A percentile compares a stretch with the other conserved stretches of the same genome.
Conservation (phyloP, 2,797 vertebrate species). For the Bradypodion pumilum region DNA sequence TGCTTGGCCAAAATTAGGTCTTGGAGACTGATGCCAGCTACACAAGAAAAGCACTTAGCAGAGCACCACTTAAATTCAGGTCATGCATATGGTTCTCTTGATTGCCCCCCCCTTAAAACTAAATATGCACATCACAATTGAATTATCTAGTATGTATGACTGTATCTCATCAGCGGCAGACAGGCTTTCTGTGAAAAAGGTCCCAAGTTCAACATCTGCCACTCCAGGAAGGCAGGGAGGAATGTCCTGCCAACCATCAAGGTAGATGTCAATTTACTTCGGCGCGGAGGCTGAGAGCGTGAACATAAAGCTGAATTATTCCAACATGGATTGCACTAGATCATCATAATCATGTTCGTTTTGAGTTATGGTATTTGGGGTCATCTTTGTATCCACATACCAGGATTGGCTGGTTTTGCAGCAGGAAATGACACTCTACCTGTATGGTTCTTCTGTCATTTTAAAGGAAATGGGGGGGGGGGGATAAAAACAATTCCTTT, state of each 20-base stretch:
- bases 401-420: too few relatives aligned
- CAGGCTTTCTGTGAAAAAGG: neutral
- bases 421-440: too few relatives aligned
- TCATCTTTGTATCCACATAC: too few relatives aligned
- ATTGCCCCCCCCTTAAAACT: neutral
- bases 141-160: neutral
- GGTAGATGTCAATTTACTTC: too few relatives aligned
- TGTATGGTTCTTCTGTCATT: too few relatives aligned
- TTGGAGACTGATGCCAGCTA: neutral
- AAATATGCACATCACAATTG: neutral
- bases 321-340: too few relatives aligned
- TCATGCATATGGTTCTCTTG: neutral
- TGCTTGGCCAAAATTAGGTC: neutral
- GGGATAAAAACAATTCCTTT: too few relatives aligned
- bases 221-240: neutral
- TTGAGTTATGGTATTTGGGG: too few relatives aligned
- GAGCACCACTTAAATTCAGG: neutral
- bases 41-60: slow-evolving; percentile 13
- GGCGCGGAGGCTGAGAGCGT: too few relatives aligned
- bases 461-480: too few relatives aligned
- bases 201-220: neutral
- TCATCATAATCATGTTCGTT: too few relatives aligned
- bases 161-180: neutral
- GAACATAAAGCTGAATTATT: too few relatives aligned
- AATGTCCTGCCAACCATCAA: neutral